Percentiles rank a stretch among this genome's conserved stretches.
Conservation (phyloP, 2,888 invertebrate genomes). For the Limnephilus auricula region DNA sequence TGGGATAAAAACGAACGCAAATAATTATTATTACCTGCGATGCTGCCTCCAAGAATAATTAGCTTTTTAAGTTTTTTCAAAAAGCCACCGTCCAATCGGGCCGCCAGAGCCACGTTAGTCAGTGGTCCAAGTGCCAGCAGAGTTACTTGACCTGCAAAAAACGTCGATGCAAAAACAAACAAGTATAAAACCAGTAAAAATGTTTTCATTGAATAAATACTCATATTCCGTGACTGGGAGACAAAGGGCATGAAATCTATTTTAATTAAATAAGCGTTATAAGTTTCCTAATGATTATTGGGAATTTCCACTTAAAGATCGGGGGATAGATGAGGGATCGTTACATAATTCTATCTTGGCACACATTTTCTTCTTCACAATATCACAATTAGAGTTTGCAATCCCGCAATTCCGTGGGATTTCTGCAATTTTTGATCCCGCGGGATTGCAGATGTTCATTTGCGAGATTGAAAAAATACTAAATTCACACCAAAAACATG, state of each 20-base stretch:
- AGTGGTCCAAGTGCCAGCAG: slow-evolving; percentile 85
- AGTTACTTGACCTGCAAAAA: slow-evolving; percentile 77
- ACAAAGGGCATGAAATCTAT: not conserved
- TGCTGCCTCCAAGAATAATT: slow-evolving; percentile 89
- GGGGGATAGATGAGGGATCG: no score
- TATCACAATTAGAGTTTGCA: no score
- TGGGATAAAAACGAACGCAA: not conserved
- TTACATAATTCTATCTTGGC: no score
- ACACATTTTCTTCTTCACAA: no score
- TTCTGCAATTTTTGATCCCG: no score
- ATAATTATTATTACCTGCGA: slow-evolving; percentile 77
- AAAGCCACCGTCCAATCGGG: slow-evolving; percentile 83
- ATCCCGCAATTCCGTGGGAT: no score
- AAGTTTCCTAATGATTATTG: no score
- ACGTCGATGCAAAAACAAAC: slow-evolving; percentile 57
- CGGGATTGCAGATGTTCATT: no score
- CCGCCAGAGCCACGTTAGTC: slow-evolving; percentile 88
- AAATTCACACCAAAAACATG: no score
- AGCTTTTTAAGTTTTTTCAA: slow-evolving; percentile 81
- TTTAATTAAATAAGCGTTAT: not conserved
- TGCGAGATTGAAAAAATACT: no score
- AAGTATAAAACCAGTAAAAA: slow-evolving; percentile 43
- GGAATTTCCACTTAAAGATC: no score
- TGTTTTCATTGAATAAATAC: not conserved
- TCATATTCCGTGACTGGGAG: not conserved